Conservation (phyloP, 2,888 invertebrate genomes). For the Volucella bombylans region DNA sequence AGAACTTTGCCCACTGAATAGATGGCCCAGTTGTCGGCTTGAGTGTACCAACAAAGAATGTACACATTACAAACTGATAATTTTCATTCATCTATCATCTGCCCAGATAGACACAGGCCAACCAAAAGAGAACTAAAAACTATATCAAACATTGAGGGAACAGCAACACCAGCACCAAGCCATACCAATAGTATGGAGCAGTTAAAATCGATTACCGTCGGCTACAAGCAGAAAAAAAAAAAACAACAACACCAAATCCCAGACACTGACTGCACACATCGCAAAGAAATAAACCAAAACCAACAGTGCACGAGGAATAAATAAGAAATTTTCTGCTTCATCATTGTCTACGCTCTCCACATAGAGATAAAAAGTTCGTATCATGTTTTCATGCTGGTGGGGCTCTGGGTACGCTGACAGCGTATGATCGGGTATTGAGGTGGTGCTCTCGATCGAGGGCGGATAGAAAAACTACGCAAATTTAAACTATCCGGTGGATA, state of each 20-base stretch:
- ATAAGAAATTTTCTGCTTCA: conserved; percentile 52
- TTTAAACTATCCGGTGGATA: background rate
- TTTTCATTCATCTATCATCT: conserved; percentile 30
- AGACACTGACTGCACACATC: too few species aligned
- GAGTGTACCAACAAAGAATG: background rate
- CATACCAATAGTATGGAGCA: too few species aligned
- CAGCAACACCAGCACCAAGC: background rate
- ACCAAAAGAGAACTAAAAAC: background rate
- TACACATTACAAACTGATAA: conserved; percentile 11
- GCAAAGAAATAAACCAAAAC: too few species aligned
- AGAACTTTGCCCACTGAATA: too few species aligned
- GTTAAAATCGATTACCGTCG: conserved; percentile 12
- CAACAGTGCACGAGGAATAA: background rate
- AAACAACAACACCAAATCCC: too few species aligned
- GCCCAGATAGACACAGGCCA: background rate
- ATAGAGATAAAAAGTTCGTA: conserved; percentile 49
- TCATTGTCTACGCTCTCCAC: conserved; percentile 62
- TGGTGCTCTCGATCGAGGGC: conserved; percentile 5
- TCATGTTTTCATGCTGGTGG: conserved; percentile 61
- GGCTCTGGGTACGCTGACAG: conserved; percentile 45
- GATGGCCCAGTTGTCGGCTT: too few species aligned
- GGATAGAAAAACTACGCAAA: conserved; percentile 25
- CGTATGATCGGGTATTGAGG: conserved; percentile 13
- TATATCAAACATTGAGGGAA: background rate
- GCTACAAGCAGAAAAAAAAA: too few species aligned